phyloP scores from a whole-genome alignment of 2,113 vertebrate species.

The Pangasianodon gigas region DNA sequence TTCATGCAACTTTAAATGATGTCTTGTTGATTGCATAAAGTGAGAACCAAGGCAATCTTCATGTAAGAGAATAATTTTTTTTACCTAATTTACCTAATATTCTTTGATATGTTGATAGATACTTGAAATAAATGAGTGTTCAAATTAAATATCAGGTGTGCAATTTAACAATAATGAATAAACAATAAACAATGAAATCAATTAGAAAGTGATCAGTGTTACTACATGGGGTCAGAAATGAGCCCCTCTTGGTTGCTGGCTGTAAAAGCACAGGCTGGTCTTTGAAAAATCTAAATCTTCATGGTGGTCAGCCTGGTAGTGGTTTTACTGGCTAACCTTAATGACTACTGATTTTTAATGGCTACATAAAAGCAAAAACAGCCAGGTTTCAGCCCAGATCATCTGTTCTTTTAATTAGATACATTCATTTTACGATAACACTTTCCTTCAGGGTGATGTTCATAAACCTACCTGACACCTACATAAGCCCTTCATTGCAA shows the following conservation, averaged over 20 bases:
- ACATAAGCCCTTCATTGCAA: neutral
- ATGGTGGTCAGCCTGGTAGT: slow-evolving; percentile 14
- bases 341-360: slow-evolving; percentile 23
- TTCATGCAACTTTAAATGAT: neutral
- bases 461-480: neutral
- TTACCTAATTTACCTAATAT: neutral
- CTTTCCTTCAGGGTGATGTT: neutral
- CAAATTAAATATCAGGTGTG: neutral
- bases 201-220: neutral
- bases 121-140: neutral
- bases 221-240: neutral
- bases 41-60: neutral
- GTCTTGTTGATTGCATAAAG: neutral
- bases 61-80: no score
- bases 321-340: slow-evolving; percentile 46
- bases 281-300: neutral
- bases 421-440: neutral
- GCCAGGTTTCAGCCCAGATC: slow-evolving; percentile 4
- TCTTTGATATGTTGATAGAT: neutral
- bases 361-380: slow-evolving; percentile 30
- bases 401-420: slow-evolving; percentile 20
- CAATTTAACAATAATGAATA: neutral
- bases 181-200: neutral
- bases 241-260: slow-evolving; percentile 2
- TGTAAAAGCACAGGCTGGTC: slow-evolving; percentile 12